phyloP scores from a whole-genome alignment of 2,797 vertebrate species.

The Euthynnus affinis region DNA sequence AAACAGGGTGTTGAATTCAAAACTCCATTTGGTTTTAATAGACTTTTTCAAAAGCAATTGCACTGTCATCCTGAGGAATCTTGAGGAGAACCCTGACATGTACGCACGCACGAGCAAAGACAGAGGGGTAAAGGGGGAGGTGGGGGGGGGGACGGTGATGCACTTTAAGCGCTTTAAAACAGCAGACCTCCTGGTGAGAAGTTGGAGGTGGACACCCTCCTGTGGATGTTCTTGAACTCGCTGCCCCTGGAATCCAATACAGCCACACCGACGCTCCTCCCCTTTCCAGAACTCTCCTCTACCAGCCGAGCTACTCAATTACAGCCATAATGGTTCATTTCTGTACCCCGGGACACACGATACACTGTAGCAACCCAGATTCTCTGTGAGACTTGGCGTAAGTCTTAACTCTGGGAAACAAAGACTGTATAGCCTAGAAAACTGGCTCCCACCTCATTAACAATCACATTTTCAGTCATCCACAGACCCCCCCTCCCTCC shows the following conservation, averaged over 20 bases:
- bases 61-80: not conserved
- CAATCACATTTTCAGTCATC: conserved; percentile 78
- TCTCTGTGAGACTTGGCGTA: conserved; percentile 79
- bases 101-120: not conserved
- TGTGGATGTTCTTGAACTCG: conserved; percentile 71
- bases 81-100: not conserved
- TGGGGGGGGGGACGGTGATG: not conserved
- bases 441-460: conserved; percentile 82
- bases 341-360: conserved; percentile 80
- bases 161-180: conserved; percentile 6
- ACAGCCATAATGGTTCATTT: conserved; percentile 78
- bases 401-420: conserved; percentile 76
- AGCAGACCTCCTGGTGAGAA: conserved; percentile 55
- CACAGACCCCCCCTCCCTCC: conserved; percentile 34
- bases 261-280: conserved; percentile 56
- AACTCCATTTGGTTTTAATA: not conserved
- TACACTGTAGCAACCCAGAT: conserved; percentile 79
- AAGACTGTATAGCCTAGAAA: conserved; percentile 76
- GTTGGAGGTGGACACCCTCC: conserved; percentile 65
- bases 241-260: conserved; percentile 76
- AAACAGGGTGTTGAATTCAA: not conserved
- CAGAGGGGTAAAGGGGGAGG: not conserved
- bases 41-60: not conserved
- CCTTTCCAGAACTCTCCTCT: conserved; percentile 47
- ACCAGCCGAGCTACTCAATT: conserved; percentile 74